Evolutionary conservation across 1,140 invertebrate species (phyloP), one percentile per base, ranked within the genome.

Genomic region (Camponotus floridanus): DNA sequence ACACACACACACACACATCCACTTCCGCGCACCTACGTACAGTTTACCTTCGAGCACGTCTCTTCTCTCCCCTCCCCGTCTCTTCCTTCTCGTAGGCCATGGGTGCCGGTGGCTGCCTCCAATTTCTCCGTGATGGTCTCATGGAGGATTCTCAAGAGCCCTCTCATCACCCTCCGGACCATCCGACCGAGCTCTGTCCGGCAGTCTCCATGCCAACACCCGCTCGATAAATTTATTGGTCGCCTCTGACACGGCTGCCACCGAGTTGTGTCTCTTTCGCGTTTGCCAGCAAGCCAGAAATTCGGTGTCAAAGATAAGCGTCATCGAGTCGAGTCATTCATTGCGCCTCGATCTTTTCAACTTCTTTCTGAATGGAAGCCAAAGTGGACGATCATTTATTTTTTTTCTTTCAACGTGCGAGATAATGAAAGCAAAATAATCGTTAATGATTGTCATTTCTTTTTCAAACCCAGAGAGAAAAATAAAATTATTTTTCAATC

Each of bases 161-260:
- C 94, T 95, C 93, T 94, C 93, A 93, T 93, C 92, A 92, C 93
- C 93, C 93, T 95, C 92, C 91, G 92, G 92, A 92, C 93, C 92
- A 94, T 93, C 94, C 94, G 92, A 92, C 92, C 93, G 93, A 94
- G 92, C 91, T 94, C 93, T 94, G 94, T 95, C 94, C 94, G 92
- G 94, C 93, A 95, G 94, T 95, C 93, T 94, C 94, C 94, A 95
- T 95, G 94, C 94, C 94, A 95, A 95, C 94, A 94, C 94, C 92
- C 94, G 94, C 94, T 95, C 94, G 94, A 95, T 95, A 95, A 95
- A 95, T 95, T 94, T 94, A 95, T 95, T 95, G 94, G 94, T 94
- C 94, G 94, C 91, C 90, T 93, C 91, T 92, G 88, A 93, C 92
- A 92, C 93, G 93, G 86, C 90, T 89, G 88, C 86, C 79, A 76